phyloP scores from a whole-genome alignment of 2,797 vertebrate genomes.

The Acestrorhynchus altus region DNA sequence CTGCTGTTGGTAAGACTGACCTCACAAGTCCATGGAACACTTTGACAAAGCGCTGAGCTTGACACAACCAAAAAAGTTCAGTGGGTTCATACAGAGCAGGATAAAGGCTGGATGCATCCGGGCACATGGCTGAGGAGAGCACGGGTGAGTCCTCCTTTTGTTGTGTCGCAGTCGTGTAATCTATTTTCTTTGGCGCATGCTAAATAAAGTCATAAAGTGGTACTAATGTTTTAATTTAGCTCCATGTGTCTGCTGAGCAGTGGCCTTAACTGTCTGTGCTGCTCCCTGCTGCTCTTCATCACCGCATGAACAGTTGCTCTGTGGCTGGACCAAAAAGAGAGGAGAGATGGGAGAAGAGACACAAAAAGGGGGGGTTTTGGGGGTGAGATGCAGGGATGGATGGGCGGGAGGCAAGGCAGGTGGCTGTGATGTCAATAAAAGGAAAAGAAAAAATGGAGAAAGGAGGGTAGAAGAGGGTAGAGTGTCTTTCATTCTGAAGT shows the following conservation, averaged over 20 bases:
- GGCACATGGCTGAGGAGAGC: conserved; percentile 63
- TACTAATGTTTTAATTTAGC: conserved; percentile 83
- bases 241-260: conserved; percentile 76
- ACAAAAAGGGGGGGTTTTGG: conserved; percentile 22
- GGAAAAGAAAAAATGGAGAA: conserved; percentile 11
- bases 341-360: conserved; percentile 49
- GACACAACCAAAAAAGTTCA: conserved; percentile 49
- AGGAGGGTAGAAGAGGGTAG: conserved; percentile 36
- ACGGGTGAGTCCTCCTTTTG: conserved; percentile 72
- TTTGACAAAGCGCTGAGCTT: conserved; percentile 32
- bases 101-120: conserved; percentile 31
- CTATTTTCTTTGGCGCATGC: conserved; percentile 77
- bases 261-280: conserved; percentile 62
- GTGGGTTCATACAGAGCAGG: conserved; percentile 36
- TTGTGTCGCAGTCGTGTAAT: conserved; percentile 74
- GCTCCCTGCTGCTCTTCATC: conserved; percentile 68
- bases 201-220: conserved; percentile 84
- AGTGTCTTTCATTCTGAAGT: conserved; percentile 37
- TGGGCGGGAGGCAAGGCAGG: conserved; percentile 45
- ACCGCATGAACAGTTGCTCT: conserved; percentile 67
- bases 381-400: conserved; percentile 35
- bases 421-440: conserved; percentile 42
- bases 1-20: conserved; percentile 25
- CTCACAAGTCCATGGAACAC: conserved; percentile 28
- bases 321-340: conserved; percentile 57